A percentile compares a stretch with the other conserved stretches of the same genome.
These are phyloP conservation scores for Eumerus sabulonum DNA, from an alignment of 2,888 invertebrate species.

Conservation along the genomic window DNA sequence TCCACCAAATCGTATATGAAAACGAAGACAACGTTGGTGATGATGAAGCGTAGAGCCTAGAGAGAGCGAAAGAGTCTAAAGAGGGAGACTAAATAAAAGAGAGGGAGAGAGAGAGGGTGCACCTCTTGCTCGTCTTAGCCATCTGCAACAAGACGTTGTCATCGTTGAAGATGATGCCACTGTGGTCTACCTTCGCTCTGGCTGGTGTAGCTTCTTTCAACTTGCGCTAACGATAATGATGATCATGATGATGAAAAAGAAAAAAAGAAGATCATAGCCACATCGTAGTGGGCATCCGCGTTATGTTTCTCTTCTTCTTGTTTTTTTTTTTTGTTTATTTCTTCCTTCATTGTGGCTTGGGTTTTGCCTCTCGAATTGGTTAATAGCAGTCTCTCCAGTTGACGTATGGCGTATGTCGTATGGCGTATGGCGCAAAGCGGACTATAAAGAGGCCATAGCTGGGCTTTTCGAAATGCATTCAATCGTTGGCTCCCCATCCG, in stretches of 20 bases:
- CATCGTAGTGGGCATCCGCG: slow-evolving; percentile 55
- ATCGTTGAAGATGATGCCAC: slow-evolving; percentile 39
- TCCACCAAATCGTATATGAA: slow-evolving; percentile 42
- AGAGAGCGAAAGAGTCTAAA: background rate
- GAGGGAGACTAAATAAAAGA: background rate
- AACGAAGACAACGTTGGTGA: slow-evolving; percentile 32
- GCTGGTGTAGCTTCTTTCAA: slow-evolving; percentile 8
- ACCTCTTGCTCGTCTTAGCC: background rate
- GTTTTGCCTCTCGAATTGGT: slow-evolving; percentile 62
- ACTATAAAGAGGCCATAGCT: slow-evolving; percentile 78
- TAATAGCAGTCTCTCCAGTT: slow-evolving; percentile 49
- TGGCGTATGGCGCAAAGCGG: slow-evolving; percentile 66
- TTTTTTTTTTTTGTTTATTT: slow-evolving; percentile 20
- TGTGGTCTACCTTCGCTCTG: slow-evolving; percentile 35
- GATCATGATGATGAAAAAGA: slow-evolving; percentile 22
- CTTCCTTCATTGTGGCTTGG: slow-evolving; percentile 16
- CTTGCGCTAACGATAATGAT: slow-evolving; percentile 25
- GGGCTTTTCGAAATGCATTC: slow-evolving; percentile 78
- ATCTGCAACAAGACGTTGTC: background rate
- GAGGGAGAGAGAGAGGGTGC: background rate
- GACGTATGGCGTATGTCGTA: no score
- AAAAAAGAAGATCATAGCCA: slow-evolving; percentile 40
- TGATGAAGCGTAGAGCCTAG: slow-evolving; percentile 41
- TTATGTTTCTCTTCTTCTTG: slow-evolving; percentile 44
- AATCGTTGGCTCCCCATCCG: slow-evolving; percentile 79